These are phyloP conservation scores for Kryphioiulus occultus DNA, from an alignment of 2,888 invertebrate species.

Conservation along the genomic window DNA sequence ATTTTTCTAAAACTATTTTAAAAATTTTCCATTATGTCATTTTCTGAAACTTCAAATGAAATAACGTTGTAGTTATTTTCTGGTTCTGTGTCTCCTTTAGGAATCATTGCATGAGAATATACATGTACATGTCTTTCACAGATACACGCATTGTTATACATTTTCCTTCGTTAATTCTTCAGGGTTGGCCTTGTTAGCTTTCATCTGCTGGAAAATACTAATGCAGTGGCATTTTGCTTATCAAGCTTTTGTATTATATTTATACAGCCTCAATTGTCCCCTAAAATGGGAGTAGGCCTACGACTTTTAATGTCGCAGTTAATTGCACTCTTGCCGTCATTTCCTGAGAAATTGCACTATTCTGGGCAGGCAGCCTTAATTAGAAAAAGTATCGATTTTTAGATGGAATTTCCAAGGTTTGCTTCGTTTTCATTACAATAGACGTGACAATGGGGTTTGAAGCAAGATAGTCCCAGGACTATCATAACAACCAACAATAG, in stretches of 20 bases:
- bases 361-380: neutral
- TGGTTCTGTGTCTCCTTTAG: too few relatives aligned
- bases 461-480: too few relatives aligned
- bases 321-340: constrained; percentile 10
- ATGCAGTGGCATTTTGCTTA: neutral
- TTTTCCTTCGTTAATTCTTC: neutral
- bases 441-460: too few relatives aligned
- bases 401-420: neutral
- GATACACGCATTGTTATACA: neutral
- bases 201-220: neutral
- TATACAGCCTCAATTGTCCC: neutral
- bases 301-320: neutral
- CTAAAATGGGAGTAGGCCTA: neutral
- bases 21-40: too few relatives aligned
- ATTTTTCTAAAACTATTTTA: too few relatives aligned
- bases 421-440: neutral
- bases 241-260: neutral
- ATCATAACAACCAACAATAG: too few relatives aligned
- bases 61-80: too few relatives aligned
- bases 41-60: too few relatives aligned
- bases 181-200: neutral
- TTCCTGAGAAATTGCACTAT: neutral
- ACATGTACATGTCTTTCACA: too few relatives aligned
- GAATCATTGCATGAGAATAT: too few relatives aligned
- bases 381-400: constrained; percentile 21